These are phyloP conservation scores for Rhopalosiphum nymphaeae DNA, from an alignment of 2,888 invertebrate species.

Conservation along the genomic window DNA sequence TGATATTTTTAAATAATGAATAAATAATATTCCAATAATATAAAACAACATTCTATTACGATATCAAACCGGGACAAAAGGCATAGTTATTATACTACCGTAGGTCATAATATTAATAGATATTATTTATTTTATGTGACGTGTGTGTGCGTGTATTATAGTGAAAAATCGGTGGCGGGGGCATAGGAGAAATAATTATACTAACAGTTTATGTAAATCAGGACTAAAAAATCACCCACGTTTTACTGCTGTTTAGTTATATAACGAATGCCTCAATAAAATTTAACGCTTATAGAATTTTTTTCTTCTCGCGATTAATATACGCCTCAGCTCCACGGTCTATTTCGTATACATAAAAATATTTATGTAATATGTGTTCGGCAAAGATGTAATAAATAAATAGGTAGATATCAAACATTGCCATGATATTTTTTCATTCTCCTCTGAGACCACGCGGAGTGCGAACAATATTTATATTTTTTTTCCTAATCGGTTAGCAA, in stretches of 20 bases:
- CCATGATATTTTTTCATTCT: neutral
- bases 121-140: neutral
- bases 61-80: neutral
- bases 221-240: neutral
- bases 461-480: neutral
- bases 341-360: neutral
- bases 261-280: slow-evolving; percentile 3
- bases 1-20: neutral
- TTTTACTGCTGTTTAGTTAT: neutral
- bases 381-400: neutral
- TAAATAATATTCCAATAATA: neutral
- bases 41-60: neutral
- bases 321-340: neutral
- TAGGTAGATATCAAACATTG: neutral
- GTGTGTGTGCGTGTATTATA: neutral
- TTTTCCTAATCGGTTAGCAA: neutral
- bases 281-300: neutral
- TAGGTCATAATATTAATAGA: neutral
- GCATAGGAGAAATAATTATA: neutral
- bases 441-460: neutral
- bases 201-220: neutral
- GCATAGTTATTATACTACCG: neutral
- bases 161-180: neutral
- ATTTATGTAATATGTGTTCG: neutral
- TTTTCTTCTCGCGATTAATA: neutral